phyloP scores from a whole-genome alignment of 2,797 vertebrate species.

The Tarsius wallacei region DNA sequence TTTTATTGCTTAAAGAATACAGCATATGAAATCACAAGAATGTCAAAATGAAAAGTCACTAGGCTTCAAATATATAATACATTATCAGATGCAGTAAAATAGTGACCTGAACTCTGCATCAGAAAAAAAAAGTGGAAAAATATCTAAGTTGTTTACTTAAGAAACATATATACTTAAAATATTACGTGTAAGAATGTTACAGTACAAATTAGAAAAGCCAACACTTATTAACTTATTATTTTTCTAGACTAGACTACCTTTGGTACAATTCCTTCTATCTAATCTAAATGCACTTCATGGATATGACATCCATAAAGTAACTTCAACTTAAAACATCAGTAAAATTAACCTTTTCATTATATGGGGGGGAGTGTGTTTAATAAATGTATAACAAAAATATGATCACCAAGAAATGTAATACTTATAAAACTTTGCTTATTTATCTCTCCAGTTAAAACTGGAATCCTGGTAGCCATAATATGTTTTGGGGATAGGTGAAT shows the following conservation, averaged over 20 bases:
- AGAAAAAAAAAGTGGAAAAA: conserved; percentile 92
- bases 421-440: conserved; percentile 81
- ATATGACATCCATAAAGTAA: conserved; percentile 75
- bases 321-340: conserved; percentile 84
- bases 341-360: conserved; percentile 83
- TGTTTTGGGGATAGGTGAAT: conserved; percentile 60
- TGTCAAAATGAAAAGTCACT: conserved; percentile 94
- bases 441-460: conserved; percentile 82
- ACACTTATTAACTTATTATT: conserved; percentile 90
- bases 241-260: conserved; percentile 92
- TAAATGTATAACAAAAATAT: conserved; percentile 79
- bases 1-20: conserved; percentile 99
- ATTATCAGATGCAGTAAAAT: conserved; percentile 94
- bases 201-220: conserved; percentile 93
- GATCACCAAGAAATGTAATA: conserved; percentile 80
- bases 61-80: conserved; percentile 93
- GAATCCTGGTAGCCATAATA: conserved; percentile 66
- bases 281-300: conserved; percentile 83
- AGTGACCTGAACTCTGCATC: conserved; percentile 93
- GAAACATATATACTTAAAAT: conserved; percentile 90
- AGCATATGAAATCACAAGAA: conserved; percentile 96
- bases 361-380: conserved; percentile 84
- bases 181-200: conserved; percentile 91
- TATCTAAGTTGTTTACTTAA: conserved; percentile 90
- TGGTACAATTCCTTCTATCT: conserved; percentile 90